Evolutionary conservation across 2,888 invertebrate species (phyloP).

Genomic region (Ochropleura leucogaster): DNA sequence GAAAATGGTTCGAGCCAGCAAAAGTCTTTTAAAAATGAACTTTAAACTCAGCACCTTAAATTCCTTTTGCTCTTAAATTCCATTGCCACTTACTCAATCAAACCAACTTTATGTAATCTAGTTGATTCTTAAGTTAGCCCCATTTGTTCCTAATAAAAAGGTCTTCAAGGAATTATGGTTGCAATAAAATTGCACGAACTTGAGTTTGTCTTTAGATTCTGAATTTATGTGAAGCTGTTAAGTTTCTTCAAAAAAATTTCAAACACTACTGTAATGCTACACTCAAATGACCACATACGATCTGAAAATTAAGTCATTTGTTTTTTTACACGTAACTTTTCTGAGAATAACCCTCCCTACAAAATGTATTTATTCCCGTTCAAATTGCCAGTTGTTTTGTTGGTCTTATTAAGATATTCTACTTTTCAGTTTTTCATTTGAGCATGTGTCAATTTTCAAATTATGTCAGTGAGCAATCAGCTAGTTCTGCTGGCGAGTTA

Average conservation of each 20-base stretch:
- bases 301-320: not conserved
- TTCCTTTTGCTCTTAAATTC: not conserved
- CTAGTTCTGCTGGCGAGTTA: not conserved
- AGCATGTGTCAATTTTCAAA: slow-evolving; percentile 2
- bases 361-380: no score
- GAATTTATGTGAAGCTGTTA: not conserved
- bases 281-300: not conserved
- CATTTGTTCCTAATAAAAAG: not conserved
- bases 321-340: not conserved
- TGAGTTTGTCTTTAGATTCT: not conserved
- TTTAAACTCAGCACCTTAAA: not conserved
- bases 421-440: not conserved
- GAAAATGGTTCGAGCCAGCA: slow-evolving; percentile 67
- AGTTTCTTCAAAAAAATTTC: no score
- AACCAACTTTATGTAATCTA: not conserved
- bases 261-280: not conserved
- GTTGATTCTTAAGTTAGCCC: not conserved
- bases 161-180: not conserved
- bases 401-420: not conserved
- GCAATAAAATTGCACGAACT: not conserved
- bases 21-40: slow-evolving; percentile 24
- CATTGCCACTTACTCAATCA: not conserved
- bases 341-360: not conserved
- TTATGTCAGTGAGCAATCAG: slow-evolving; percentile 12
- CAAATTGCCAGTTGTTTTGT: not conserved